Percentiles rank a stretch among this genome's conserved stretches.
Conservation (phyloP, 2,797 vertebrate species). For the Arnoldichthys spilopterus region DNA sequence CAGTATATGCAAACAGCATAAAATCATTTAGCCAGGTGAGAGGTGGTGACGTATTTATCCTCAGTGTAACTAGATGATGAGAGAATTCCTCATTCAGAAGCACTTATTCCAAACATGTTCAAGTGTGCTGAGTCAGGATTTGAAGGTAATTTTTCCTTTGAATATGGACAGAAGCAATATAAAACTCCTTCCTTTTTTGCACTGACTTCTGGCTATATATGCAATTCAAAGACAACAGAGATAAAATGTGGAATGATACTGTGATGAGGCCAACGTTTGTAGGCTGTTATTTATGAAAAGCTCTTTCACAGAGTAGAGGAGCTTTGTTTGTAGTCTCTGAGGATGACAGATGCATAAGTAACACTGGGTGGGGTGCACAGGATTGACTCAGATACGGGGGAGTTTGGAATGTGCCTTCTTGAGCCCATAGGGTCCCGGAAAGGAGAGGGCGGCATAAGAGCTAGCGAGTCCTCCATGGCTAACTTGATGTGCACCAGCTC, state of each 20-base stretch:
- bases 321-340: conserved; percentile 93
- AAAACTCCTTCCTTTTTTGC: conserved; percentile 13
- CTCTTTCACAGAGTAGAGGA: conserved; percentile 90
- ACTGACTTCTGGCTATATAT: conserved; percentile 10
- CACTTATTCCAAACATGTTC: conserved; percentile 10
- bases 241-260: conserved; percentile 37
- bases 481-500: conserved; percentile 80
- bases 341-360: conserved; percentile 90
- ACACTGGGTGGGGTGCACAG: conserved; percentile 87
- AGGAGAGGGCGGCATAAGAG: conserved; percentile 92
- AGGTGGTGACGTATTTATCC: too few species aligned
- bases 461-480: conserved; percentile 84
- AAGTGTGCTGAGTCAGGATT: not conserved
- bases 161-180: not conserved
- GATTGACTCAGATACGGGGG: conserved; percentile 91
- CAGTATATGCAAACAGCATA: not conserved
- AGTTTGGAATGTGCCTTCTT: conserved; percentile 84
- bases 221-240: conserved; percentile 32
- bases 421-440: conserved; percentile 89
- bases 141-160: not conserved
- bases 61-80: not conserved
- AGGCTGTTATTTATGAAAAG: conserved; percentile 16
- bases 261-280: conserved; percentile 21
- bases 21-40: not conserved
- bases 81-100: conserved; percentile 17